Percentiles rank a stretch among this genome's conserved stretches.
Evolutionary conservation across 2,113 vertebrate species (phyloP).

Genomic region (Xiphophorus hellerii): DNA sequence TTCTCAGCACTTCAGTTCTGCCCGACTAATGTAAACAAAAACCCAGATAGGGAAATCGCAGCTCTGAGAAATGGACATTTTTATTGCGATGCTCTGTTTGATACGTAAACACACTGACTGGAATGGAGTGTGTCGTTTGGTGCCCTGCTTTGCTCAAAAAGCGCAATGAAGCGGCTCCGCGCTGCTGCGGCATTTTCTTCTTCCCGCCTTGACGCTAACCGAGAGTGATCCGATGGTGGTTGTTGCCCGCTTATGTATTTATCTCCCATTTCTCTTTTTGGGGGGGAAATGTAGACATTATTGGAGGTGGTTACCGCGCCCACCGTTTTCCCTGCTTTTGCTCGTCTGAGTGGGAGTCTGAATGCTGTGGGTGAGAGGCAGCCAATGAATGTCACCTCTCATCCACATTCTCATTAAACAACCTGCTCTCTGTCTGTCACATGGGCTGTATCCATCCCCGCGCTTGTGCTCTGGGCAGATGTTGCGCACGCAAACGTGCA

Average conservation of each 20-base stretch:
- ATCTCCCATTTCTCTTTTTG: slow-evolving; percentile 5
- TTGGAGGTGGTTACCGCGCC: slow-evolving; percentile 60
- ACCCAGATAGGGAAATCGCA: slow-evolving; percentile 53
- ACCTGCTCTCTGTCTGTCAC: slow-evolving; percentile 77
- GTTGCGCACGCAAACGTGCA: background rate
- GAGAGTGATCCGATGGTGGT: slow-evolving; percentile 52
- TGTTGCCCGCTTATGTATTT: slow-evolving; percentile 52
- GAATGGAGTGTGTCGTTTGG: slow-evolving; percentile 23
- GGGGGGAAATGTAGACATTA: slow-evolving; percentile 46
- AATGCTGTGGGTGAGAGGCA: slow-evolving; percentile 69
- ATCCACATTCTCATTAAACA: slow-evolving; percentile 82
- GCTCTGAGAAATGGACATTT: slow-evolving; percentile 59
- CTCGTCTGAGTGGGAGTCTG: slow-evolving; percentile 67
- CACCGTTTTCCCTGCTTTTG: slow-evolving; percentile 35
- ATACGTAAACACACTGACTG: slow-evolving; percentile 37
- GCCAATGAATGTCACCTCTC: slow-evolving; percentile 82
- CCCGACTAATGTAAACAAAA: slow-evolving; percentile 65
- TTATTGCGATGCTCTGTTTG: slow-evolving; percentile 56
- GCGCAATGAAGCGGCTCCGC: slow-evolving; percentile 41
- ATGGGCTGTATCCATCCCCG: slow-evolving; percentile 64
- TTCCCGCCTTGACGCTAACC: slow-evolving; percentile 44
- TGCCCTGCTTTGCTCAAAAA: slow-evolving; percentile 36
- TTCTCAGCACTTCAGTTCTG: slow-evolving; percentile 40
- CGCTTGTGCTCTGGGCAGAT: slow-evolving; percentile 63
- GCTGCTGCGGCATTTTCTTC: slow-evolving; percentile 20